A percentile compares a stretch with the other conserved stretches of the same genome.
phyloP scores from a whole-genome alignment of 1,140 invertebrate species.

The Campoletis sonorensis region DNA sequence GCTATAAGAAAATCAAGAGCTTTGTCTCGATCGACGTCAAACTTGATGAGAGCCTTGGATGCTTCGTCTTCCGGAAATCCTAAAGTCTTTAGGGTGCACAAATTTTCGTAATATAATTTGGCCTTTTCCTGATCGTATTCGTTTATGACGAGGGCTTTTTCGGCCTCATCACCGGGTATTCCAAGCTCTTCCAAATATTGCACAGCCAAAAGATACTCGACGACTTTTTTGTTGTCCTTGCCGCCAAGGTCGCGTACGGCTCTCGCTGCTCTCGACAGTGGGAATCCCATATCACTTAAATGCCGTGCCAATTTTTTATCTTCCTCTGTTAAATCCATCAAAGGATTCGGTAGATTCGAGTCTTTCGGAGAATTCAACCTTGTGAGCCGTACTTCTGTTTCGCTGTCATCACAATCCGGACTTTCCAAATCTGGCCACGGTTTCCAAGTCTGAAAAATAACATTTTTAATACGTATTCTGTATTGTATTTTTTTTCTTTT shows the following conservation, averaged over 20 bases:
- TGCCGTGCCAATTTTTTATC: conserved; percentile 83
- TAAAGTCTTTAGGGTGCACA: conserved; percentile 86
- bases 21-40: conserved; percentile 90
- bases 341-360: conserved; percentile 56
- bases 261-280: conserved; percentile 84
- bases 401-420: conserved; percentile 54
- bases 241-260: conserved; percentile 84
- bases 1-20: conserved; percentile 89
- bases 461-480: not conserved
- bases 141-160: conserved; percentile 75
- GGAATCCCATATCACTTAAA: conserved; percentile 91
- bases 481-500: not conserved
- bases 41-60: conserved; percentile 84
- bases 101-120: conserved; percentile 76
- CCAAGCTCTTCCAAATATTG: conserved; percentile 82
- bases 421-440: conserved; percentile 69
- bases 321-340: conserved; percentile 69
- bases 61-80: conserved; percentile 89
- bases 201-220: conserved; percentile 72
- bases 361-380: conserved; percentile 50
- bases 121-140: conserved; percentile 76
- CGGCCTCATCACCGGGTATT: conserved; percentile 81
- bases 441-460: conserved; percentile 69
- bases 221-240: conserved; percentile 90
- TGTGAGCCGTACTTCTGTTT: conserved; percentile 42